Percentiles rank a stretch among this genome's conserved stretches.
phyloP scores from a whole-genome alignment of 2,888 invertebrate species.

The Miltochrista miniata region DNA sequence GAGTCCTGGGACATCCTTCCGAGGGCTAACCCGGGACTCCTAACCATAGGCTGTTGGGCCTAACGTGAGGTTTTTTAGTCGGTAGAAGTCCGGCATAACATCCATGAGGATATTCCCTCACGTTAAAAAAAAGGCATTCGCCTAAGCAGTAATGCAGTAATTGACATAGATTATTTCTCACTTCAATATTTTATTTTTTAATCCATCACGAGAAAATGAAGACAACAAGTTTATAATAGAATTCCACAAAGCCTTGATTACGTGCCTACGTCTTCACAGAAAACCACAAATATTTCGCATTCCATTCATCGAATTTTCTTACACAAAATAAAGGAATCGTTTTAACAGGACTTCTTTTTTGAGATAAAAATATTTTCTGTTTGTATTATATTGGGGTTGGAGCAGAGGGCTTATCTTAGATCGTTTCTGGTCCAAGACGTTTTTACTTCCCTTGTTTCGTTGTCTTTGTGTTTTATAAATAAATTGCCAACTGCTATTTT shows the following conservation, averaged over 20 bases:
- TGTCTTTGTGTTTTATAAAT: constrained; percentile 24
- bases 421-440: constrained; percentile 18
- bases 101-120: no score
- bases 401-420: constrained; percentile 22
- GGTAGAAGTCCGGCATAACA: no score
- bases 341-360: constrained; percentile 25
- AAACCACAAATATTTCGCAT: constrained; percentile 8
- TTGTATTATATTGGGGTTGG: constrained; percentile 5
- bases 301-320: constrained; percentile 11
- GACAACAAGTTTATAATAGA: constrained; percentile 7
- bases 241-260: constrained; percentile 7
- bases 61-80: no score
- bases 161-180: no score
- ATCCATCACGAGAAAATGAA: constrained; percentile 4
- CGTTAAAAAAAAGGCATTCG: no score
- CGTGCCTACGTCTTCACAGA: neutral
- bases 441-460: constrained; percentile 8
- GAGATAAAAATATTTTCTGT: constrained; percentile 31
- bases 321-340: constrained; percentile 17
- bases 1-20: no score
- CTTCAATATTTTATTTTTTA: no score
- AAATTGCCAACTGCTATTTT: constrained; percentile 18
- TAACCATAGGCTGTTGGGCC: no score
- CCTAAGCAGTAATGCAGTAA: no score
- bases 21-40: no score